Base-by-base conservation (phyloP, 2,113 vertebrate genomes). In the Todiramphus saurophagus region DNA sequence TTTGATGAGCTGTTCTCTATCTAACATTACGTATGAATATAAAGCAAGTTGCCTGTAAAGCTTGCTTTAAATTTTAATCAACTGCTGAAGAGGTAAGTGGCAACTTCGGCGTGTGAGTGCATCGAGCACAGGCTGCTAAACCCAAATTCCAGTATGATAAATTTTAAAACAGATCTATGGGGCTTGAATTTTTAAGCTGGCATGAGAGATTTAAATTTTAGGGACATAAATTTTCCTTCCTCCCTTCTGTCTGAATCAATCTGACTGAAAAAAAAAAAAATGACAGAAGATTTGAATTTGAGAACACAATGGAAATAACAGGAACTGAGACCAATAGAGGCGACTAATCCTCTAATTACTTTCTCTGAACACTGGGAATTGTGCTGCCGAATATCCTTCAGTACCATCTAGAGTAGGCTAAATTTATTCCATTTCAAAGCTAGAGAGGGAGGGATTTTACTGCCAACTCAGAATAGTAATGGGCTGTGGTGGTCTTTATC, bases 31-130 rank as follows among this genome's bases (percentile, higher is more conserved):
- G 19, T 51, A 39, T 27, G 73, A 93, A 94, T 89, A 88, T 81
- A 90, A 83, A 96, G 72, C 87, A 83, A 90, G 76, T 56, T 89
- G 76, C 48, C 80, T 92, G 73, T 86, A 93, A 96, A 94, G 76
- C 93, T 84, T 46, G 60, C 94, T 96, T 95, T 94, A 96, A 95
- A 95, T 91, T 94, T 94, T 92, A 97, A 94, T 94, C 87, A 95
- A 76, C 85, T 75, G 69, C 77, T 48, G 53, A 39, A 82, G 58
- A 91, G 77, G 59, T 75, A 95, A 96, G 93, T 82, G 91, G 39
- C 51, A 74, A 90, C 91, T 94, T 74, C 51, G 76, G 35, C 51
- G 21, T 92, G 41, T n/a, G 60, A 75, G 35, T 72, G 79, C 78
- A 56, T 76, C 82, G 35, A 60, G 67, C 63, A 5, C 59, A 74